Evolutionary conservation across 2,113 vertebrate species (phyloP).

Genomic region (Irena cyanogastra): DNA sequence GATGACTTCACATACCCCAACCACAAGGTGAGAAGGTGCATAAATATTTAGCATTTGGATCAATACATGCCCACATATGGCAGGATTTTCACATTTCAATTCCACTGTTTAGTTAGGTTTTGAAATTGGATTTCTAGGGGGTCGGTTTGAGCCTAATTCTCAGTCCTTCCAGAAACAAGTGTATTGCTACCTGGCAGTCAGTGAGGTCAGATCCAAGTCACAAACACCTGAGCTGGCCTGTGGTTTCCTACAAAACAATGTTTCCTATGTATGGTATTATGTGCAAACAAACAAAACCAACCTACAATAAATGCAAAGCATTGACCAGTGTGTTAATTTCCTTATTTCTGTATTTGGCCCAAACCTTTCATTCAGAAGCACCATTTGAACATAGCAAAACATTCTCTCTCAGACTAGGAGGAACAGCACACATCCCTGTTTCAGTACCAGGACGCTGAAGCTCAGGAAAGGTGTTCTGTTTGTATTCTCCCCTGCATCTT

Average conservation of each 20-base stretch:
- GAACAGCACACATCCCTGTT: background rate
- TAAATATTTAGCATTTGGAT: background rate
- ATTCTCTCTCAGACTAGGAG: background rate
- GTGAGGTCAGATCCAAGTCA: background rate
- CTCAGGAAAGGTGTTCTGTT: background rate
- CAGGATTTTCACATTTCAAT: background rate
- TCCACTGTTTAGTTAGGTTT: background rate
- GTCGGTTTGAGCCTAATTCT: background rate
- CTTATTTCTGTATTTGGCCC: background rate
- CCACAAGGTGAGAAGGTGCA: background rate
- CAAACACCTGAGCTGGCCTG: background rate
- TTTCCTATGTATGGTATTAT: background rate
- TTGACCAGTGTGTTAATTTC: background rate
- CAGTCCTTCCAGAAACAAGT: background rate
- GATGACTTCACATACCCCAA: background rate
- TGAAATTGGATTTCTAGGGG: background rate
- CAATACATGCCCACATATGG: background rate
- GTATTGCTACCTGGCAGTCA: background rate
- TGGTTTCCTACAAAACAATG: background rate
- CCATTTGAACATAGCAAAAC: rapidly evolving
- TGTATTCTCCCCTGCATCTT: rapidly evolving
- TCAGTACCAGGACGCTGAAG: background rate
- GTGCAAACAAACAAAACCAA: background rate
- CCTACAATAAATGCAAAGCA: background rate
- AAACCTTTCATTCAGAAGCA: background rate